Evolutionary conservation across 2,797 vertebrate genomes (phyloP).

Genomic region (Trachurus trachurus): DNA sequence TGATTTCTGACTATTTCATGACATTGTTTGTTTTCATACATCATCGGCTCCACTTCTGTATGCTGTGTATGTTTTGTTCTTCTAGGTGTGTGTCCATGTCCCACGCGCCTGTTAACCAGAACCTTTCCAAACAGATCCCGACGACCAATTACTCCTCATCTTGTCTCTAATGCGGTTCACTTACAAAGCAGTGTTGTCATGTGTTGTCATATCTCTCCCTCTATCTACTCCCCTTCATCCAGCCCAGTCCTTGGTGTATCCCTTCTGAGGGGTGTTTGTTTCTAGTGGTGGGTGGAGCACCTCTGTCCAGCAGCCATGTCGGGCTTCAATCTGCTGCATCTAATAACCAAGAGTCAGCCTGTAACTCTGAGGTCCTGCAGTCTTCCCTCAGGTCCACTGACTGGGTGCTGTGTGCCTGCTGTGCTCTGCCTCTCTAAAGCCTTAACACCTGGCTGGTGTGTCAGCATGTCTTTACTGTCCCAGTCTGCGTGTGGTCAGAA

Average conservation of each 20-base stretch:
- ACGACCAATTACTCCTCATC: background rate
- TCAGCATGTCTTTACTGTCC: slow-evolving; percentile 63
- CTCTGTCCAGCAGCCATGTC: slow-evolving; percentile 92
- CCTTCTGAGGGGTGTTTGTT: slow-evolving; percentile 62
- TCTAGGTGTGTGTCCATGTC: slow-evolving; percentile 5
- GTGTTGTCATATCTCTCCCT: slow-evolving; percentile 83
- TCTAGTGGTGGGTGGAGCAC: slow-evolving; percentile 63
- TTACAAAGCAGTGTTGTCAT: slow-evolving; percentile 85
- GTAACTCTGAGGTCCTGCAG: slow-evolving; percentile 96
- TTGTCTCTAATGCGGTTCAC: slow-evolving; percentile 57
- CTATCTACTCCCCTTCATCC: slow-evolving; percentile 86
- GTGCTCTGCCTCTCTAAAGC: slow-evolving; percentile 69
- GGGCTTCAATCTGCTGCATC: slow-evolving; percentile 99
- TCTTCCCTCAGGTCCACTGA: slow-evolving; percentile 95
- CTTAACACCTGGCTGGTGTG: slow-evolving; percentile 67
- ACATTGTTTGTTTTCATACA: too few relatives aligned
- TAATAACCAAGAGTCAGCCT: slow-evolving; percentile 98
- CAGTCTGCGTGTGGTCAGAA: slow-evolving; percentile 34
- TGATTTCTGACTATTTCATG: too few relatives aligned
- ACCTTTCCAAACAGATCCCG: background rate
- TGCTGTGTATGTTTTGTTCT: background rate
- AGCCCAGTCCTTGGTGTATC: slow-evolving; percentile 68
- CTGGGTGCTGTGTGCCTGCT: slow-evolving; percentile 79
- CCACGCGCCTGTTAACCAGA: slow-evolving; percentile 12
- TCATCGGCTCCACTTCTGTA: too few relatives aligned